Percentiles rank a stretch among this genome's conserved stretches.
These are phyloP conservation scores for Trachemys scripta DNA, from an alignment of 2,113 vertebrate genomes.

Conservation along the genomic window DNA sequence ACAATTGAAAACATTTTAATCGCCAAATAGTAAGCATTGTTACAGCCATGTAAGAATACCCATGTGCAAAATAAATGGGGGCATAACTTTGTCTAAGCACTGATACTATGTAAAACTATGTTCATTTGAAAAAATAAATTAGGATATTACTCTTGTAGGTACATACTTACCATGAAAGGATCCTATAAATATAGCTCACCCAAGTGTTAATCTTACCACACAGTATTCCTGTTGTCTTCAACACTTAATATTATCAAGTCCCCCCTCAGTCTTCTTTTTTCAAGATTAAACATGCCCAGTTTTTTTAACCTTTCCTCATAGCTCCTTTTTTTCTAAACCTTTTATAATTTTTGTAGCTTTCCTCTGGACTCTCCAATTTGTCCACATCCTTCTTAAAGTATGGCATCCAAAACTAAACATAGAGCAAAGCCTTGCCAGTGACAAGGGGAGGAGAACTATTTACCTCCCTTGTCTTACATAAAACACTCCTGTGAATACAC, in stretches of 20 bases:
- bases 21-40: neutral
- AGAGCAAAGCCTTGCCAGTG: neutral
- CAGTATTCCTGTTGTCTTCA: neutral
- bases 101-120: neutral
- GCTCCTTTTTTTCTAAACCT: neutral
- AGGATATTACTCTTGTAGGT: neutral
- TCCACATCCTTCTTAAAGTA: neutral
- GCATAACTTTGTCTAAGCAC: neutral
- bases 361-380: neutral
- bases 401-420: neutral
- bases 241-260: neutral
- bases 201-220: neutral
- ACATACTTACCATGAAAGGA: neutral
- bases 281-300: neutral
- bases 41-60: neutral
- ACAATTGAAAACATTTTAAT: neutral
- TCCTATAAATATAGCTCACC: neutral
- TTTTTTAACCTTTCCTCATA: neutral
- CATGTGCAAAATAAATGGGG: neutral
- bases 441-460: neutral
- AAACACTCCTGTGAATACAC: neutral
- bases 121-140: neutral
- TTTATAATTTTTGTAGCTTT: accelerated
- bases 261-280: neutral
- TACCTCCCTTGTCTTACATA: neutral